A percentile compares a stretch with the other conserved stretches of the same genome.
Evolutionary conservation across 2,113 vertebrate species (phyloP).

Genomic region (Corydoras sp.): DNA sequence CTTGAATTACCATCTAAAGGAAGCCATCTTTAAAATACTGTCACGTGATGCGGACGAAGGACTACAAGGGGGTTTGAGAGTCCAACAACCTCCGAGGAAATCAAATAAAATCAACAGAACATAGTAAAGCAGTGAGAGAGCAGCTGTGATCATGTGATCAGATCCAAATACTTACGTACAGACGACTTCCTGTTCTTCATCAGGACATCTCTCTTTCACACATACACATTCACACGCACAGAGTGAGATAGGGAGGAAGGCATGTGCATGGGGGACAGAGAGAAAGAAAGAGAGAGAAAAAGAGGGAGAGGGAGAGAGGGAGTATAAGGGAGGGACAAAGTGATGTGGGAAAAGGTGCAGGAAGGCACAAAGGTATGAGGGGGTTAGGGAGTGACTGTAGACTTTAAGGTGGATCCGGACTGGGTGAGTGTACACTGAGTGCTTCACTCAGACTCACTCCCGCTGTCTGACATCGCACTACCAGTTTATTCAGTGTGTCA

Average conservation of each 20-base stretch:
- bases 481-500: conserved; percentile 87
- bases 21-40: conserved; percentile 57
- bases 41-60: conserved; percentile 28
- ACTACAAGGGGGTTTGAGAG: conserved; percentile 64
- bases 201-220: conserved; percentile 35
- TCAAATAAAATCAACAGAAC: conserved; percentile 70
- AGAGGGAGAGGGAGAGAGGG: conserved; percentile 67
- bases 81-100: conserved; percentile 65
- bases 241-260: conserved; percentile 48
- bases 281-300: conserved; percentile 44
- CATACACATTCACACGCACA: conserved; percentile 46
- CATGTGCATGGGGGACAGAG: conserved; percentile 48
- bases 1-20: conserved; percentile 25
- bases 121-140: conserved; percentile 58
- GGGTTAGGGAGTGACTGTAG: conserved; percentile 15
- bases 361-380: conserved; percentile 54
- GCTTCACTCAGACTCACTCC: conserved; percentile 93
- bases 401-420: conserved; percentile 69
- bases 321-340: conserved; percentile 43
- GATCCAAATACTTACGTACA: conserved; percentile 95
- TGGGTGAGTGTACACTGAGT: conserved; percentile 84
- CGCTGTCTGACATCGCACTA: conserved; percentile 89
- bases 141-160: conserved; percentile 74
- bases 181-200: conserved; percentile 77
- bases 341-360: conserved; percentile 48